Evolutionary conservation across 92 coral and sea anemone genomes (phyloP), one percentile per base, ranked within the genome.

Genomic region (Desmophyllum pertusum): DNA sequence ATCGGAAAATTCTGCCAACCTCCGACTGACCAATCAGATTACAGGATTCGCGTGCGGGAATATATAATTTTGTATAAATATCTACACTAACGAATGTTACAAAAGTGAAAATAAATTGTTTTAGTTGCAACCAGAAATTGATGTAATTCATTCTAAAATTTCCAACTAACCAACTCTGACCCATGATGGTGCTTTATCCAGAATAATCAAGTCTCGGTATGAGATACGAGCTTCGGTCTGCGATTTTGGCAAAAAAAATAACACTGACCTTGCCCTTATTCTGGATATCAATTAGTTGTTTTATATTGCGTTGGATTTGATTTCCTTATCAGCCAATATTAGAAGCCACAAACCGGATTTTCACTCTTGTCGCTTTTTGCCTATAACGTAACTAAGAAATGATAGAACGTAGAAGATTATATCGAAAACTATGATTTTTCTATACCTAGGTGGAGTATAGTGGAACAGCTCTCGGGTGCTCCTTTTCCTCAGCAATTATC

Each of bases 401-500:
- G n/a, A n/a, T n/a, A n/a, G n/a, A n/a, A n/a, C 30, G 30, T 7
- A 23, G 31, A 57, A n/a, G 30, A 57, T 57, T 29, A 57, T 29
- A 1, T 57, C 10, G 27, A 57, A 23, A 57, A 11, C n/a, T 7
- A 23, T 57, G 63, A 6, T 57, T 14, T 19, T 57, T 25, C 30
- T 57, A n/a, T 57, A 3, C 6, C 63, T 57, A n/a, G n/a, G 30
- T 8, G 23, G 11, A 13, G 23, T 57, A 10, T 23, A n/a, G 11
- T 25, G 27, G 31, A 30, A n/a, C 63, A 57, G 31, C 63, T 57
- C 25, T 57, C 30, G 30, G 63, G 30, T 23, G 63, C 63, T 57
- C 63, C 63, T n/a, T 57, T 57, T n/a, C 63, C 63, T 23, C 63
- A 57, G 63, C 30, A 57, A 57, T n/a, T n/a, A n/a, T n/a, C n/a